Evolutionary conservation across 2,113 vertebrate species (phyloP).

Genomic region (human (Homo sapiens)): GRCh38 chr2:169295501-169296000

Average conservation of each 20-base stretch:
- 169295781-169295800: constrained; percentile 3
- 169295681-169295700: background rate
- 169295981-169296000: background rate
- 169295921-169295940: background rate
- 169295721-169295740: background rate
- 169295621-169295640: background rate
- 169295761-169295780: background rate
- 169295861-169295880: background rate
- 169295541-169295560: background rate
- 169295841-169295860: background rate
- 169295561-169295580: background rate
- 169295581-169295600: background rate
- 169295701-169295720: background rate
- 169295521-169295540: background rate
- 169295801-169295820: background rate
- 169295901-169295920: background rate
- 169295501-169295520: background rate
- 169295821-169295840: background rate
- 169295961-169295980: background rate
- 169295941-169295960: background rate
- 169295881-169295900: background rate
- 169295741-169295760: background rate
- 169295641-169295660: background rate
- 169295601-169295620: background rate
- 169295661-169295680: background rate